These are phyloP conservation scores for Hephaestus fuliginosus DNA, from an alignment of 2,797 vertebrate species.

Conservation along the genomic window DNA sequence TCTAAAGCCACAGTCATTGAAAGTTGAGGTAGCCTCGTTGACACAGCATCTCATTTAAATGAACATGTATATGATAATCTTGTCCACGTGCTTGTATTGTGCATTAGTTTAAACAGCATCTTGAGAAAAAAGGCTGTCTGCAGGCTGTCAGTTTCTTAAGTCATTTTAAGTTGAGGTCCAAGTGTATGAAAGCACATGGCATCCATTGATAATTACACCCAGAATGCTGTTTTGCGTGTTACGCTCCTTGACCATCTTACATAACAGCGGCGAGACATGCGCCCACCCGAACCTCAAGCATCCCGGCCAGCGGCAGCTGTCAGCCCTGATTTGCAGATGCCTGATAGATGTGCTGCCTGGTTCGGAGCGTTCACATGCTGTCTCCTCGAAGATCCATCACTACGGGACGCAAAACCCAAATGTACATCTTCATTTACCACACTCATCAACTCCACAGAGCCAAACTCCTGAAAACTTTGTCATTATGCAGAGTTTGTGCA, in stretches of 20 bases:
- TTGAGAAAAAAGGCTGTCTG: background rate
- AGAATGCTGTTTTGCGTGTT: constrained; percentile 26
- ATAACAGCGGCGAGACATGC: constrained; percentile 44
- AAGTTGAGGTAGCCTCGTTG: background rate
- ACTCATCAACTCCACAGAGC: constrained; percentile 1
- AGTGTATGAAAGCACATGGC: constrained; percentile 38
- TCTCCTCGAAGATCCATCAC: constrained; percentile 15
- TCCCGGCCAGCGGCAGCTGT: constrained; percentile 58
- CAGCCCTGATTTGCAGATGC: constrained; percentile 52
- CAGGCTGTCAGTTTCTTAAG: constrained; percentile 8
- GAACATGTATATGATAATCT: background rate
- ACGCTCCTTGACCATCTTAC: constrained; percentile 42
- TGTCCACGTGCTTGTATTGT: background rate
- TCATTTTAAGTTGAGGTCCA: constrained; percentile 31
- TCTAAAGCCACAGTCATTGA: background rate
- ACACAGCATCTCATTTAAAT: background rate
- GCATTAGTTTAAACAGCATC: background rate
- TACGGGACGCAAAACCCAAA: constrained; percentile 1
- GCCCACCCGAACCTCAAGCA: constrained; percentile 37
- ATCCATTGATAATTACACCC: constrained; percentile 44
- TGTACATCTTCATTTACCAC: background rate
- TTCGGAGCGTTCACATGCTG: constrained; percentile 20
- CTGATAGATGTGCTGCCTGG: constrained; percentile 39
- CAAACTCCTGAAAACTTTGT: background rate
- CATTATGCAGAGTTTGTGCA: background rate